Evolutionary conservation across 2,113 vertebrate genomes (phyloP).

Genomic region (Nothocercus julius): DNA sequence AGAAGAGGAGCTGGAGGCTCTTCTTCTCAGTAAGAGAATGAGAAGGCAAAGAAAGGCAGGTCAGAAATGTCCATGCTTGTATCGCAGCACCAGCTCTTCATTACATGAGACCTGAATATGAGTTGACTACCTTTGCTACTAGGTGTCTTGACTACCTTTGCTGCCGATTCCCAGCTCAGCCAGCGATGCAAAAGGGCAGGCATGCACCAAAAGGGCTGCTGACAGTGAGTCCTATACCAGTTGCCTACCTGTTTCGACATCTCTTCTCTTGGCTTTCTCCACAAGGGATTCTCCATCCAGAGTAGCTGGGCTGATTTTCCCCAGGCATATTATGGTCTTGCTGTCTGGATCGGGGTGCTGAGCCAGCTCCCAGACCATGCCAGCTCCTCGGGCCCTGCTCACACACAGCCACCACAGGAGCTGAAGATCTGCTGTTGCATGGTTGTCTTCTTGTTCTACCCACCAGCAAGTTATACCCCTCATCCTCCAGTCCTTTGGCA

Average conservation of each 20-base stretch:
- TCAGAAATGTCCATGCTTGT: neutral
- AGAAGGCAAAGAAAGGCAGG: neutral
- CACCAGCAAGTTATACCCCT: neutral
- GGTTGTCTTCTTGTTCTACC: neutral
- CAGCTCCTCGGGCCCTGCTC: neutral
- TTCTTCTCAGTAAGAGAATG: neutral
- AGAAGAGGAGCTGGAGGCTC: neutral
- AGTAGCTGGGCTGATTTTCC: neutral
- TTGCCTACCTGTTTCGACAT: neutral
- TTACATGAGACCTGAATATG: neutral
- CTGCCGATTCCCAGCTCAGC: neutral
- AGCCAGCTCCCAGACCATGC: neutral
- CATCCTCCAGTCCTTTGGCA: neutral
- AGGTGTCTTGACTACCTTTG: too few species aligned
- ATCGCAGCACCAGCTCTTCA: neutral
- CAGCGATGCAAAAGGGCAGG: neutral
- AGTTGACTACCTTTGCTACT: too few species aligned
- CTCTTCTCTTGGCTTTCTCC: fast-evolving
- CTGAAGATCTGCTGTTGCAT: neutral
- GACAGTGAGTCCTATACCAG: neutral
- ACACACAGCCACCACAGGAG: neutral
- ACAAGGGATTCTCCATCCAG: neutral
- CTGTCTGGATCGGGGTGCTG: neutral
- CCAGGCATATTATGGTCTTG: too few species aligned
- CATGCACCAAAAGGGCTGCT: neutral